Evolutionary conservation across 2,888 invertebrate species (phyloP), one percentile per base, ranked within the genome.

Genomic region (Tachina fera): DNA sequence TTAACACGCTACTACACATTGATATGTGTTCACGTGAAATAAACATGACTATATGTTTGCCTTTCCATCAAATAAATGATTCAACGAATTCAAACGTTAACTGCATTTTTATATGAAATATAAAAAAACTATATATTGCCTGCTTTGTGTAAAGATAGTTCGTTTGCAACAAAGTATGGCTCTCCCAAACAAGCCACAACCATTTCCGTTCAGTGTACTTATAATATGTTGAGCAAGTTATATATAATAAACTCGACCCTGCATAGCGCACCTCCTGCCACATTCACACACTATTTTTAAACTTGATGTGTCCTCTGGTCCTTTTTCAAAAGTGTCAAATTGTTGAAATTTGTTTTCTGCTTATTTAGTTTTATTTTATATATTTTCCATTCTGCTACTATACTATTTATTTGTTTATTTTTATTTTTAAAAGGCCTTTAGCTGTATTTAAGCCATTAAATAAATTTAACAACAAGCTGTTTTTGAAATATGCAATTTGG

Each of bases 391-490:
- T 61, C 43, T 51, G 49, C 61, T 47, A 43, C 60, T 58, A n/a
- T n/a, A 43, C 16, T 9, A 22, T 72, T 61, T 63, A 43, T 74
- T 67, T 49, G 31, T 74, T 65, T 74, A 19, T 74, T 63, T 76
- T 16, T 72, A 11, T 51, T 65, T 70, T 74, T 49, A 63, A 60
- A 70, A 45, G 22, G 49, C 81, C 71, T 85, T 81, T 70, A 81
- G 63, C 61, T 31, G 75, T 56, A 74, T 82, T 82, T 75, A 74
- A 85, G 78, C 78, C 85, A 85, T 85, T 82, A 85, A 85, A 85
- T 85, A 78, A 81, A 85, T 82, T 85, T 74, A 51, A 49, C 74
- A 65, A 61, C 81, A 77, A 81, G 77, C 81, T 85, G 81, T 82
- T 85, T 71, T 67, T 56, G 58, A 82, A 85, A 78, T 74, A 77